Percentiles rank a stretch among this genome's conserved stretches.
Conservation (phyloP, 2,797 vertebrate genomes). For the Jordanella pulchra region DNA sequence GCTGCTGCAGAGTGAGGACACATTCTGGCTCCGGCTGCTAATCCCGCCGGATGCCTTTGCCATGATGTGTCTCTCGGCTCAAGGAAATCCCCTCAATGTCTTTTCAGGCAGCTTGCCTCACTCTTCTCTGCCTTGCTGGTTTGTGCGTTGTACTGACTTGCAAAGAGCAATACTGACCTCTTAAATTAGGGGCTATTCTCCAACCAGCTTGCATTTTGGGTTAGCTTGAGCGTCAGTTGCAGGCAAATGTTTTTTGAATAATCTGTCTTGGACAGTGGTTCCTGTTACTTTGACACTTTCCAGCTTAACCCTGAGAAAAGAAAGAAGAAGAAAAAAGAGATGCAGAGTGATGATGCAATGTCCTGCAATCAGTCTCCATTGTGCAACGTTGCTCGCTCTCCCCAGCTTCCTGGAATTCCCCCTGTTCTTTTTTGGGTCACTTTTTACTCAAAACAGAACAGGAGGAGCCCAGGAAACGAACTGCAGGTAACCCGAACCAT, state of each 20-base stretch:
- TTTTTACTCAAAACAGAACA: conserved; percentile 42
- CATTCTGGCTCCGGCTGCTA: conserved; percentile 70
- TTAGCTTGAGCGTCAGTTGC: conserved; percentile 5
- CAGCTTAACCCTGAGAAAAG: conserved; percentile 24
- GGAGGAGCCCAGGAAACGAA: conserved; percentile 25
- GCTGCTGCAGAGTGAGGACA: conserved; percentile 62
- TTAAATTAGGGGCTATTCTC: conserved; percentile 23
- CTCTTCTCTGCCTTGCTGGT: conserved; percentile 16
- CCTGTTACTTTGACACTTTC: conserved; percentile 43
- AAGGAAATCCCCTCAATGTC: conserved; percentile 80
- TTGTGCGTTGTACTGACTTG: conserved; percentile 20
- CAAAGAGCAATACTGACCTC: conserved; percentile 7
- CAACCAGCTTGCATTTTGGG: conserved; percentile 4
- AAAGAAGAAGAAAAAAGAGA: conserved; percentile 25
- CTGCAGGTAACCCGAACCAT: conserved; percentile 13
- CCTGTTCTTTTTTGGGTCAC: conserved; percentile 49
- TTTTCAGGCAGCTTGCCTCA: conserved; percentile 64
- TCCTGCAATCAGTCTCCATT: conserved; percentile 67
- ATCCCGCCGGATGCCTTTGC: conserved; percentile 76
- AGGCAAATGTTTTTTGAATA: conserved; percentile 18
- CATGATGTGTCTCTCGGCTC: conserved; percentile 75
- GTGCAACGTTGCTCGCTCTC: conserved; percentile 56
- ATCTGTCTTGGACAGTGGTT: conserved; percentile 23
- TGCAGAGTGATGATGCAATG: conserved; percentile 72
- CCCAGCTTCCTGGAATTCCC: conserved; percentile 68